These are phyloP conservation scores for Sebastes nivosus DNA, from an alignment of 2,797 vertebrate genomes.

Conservation along the genomic window DNA sequence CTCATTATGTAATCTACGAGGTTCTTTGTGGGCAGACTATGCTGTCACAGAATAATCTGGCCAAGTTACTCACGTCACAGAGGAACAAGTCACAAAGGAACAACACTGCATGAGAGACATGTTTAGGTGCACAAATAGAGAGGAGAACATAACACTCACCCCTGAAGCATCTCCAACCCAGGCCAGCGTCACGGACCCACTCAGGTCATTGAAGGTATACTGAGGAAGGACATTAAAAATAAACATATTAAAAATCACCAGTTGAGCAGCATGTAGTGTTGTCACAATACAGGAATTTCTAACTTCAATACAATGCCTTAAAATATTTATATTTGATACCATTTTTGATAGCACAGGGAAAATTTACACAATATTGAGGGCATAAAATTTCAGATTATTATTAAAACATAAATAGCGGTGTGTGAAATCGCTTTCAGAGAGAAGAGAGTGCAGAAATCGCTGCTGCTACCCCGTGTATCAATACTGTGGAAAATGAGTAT, in stretches of 20 bases:
- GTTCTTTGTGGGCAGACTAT: background rate
- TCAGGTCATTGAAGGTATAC: constrained; percentile 89
- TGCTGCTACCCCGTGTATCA: too few species aligned
- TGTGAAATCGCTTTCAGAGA: too few species aligned
- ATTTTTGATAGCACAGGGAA: too few species aligned
- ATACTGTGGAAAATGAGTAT: too few species aligned
- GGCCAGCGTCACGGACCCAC: constrained; percentile 91
- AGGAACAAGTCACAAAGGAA: background rate
- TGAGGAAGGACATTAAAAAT: constrained; percentile 51
- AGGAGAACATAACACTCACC: constrained; percentile 81
- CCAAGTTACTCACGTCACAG: background rate
- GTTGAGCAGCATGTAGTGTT: background rate
- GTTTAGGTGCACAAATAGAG: background rate
- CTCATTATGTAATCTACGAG: background rate
- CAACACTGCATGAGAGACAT: background rate
- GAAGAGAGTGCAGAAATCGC: too few species aligned
- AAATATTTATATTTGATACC: too few species aligned
- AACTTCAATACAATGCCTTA: too few species aligned
- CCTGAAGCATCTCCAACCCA: constrained; percentile 95
- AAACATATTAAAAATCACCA: background rate
- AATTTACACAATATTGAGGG: too few species aligned
- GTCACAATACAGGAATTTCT: too few species aligned
- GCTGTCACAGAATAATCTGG: background rate
- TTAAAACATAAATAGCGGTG: too few species aligned
- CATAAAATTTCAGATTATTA: too few species aligned